Evolutionary conservation across 2,113 vertebrate genomes (phyloP).

Genomic region (Lycaon pictus): DNA sequence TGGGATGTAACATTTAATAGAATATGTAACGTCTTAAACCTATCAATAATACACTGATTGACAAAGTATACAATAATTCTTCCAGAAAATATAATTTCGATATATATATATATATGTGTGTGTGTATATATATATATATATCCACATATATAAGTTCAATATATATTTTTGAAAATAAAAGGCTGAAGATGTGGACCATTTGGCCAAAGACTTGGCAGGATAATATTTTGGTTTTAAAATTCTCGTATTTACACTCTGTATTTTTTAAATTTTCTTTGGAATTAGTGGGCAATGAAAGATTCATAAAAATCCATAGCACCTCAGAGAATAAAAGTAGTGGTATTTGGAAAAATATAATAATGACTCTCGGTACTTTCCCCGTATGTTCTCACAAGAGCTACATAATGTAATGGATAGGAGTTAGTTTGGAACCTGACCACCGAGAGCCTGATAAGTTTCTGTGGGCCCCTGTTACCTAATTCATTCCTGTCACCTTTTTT

Average conservation of each 20-base stretch:
- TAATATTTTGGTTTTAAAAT: constrained; percentile 73
- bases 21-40: not conserved
- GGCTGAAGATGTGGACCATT: constrained; percentile 64
- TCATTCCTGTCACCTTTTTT: constrained; percentile 61
- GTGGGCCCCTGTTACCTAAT: constrained; percentile 40
- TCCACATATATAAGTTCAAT: not conserved
- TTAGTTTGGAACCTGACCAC: constrained; percentile 55
- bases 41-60: not conserved
- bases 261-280: constrained; percentile 83
- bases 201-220: constrained; percentile 75
- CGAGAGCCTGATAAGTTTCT: constrained; percentile 49
- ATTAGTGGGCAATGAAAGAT: constrained; percentile 81
- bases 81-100: constrained; percentile 1
- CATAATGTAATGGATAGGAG: not conserved
- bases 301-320: constrained; percentile 71
- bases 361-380: not conserved
- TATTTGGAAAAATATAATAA: not conserved
- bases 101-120: not conserved
- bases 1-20: not conserved
- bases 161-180: not conserved
- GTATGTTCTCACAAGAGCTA: not conserved
- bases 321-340: constrained; percentile 24
- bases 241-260: not conserved
- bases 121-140: too few relatives aligned
- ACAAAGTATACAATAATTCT: not conserved